Percentiles rank a stretch among this genome's conserved stretches.
Conservation (phyloP, 2,797 vertebrate species). For the Octomys mimax region DNA sequence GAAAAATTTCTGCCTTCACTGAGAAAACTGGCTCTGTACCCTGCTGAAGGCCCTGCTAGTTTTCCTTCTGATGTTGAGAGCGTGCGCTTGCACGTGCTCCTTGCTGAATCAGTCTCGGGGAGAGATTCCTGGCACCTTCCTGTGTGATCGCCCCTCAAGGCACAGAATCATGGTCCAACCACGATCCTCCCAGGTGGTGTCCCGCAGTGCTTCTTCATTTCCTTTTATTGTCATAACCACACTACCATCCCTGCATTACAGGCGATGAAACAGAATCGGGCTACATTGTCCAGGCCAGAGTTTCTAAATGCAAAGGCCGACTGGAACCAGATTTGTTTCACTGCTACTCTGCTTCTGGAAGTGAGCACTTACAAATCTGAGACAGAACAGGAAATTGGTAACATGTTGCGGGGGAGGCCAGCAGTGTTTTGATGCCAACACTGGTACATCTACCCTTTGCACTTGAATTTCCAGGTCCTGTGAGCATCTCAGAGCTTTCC, state of each 20-base stretch:
- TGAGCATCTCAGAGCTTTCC: neutral
- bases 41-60: neutral
- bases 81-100: neutral
- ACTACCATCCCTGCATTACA: neutral
- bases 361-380: neutral
- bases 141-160: neutral
- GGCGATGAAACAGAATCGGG: neutral
- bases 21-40: neutral
- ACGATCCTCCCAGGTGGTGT: neutral
- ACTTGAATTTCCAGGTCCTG: neutral
- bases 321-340: neutral
- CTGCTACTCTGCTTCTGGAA: neutral
- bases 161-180: neutral
- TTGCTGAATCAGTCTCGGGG: neutral
- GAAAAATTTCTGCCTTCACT: neutral
- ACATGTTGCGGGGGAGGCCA: neutral
- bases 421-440: neutral
- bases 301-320: slow-evolving; percentile 20
- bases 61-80: neutral
- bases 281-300: neutral
- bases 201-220: neutral
- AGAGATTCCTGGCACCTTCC: fast-evolving
- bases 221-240: neutral
- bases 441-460: slow-evolving; percentile 14
- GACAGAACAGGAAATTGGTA: neutral